Evolutionary conservation across 2,888 invertebrate species (phyloP).

Genomic region (Rugalucina vietnamica): DNA sequence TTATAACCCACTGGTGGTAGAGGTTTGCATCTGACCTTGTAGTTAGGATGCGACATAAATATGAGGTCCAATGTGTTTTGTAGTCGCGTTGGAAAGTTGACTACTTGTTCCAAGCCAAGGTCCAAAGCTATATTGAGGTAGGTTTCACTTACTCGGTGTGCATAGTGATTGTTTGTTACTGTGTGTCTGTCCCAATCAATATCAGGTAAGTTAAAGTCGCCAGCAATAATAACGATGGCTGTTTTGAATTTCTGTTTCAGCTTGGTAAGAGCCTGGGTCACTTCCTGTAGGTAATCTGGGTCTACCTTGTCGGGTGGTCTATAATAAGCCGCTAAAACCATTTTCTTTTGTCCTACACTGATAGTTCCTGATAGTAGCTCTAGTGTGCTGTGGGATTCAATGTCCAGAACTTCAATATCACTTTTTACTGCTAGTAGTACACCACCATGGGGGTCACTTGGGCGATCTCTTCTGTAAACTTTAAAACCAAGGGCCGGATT

Average conservation of each 20-base stretch:
- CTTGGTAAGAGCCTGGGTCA: too few relatives aligned
- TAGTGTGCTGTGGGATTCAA: not conserved
- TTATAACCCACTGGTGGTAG: conserved; percentile 35
- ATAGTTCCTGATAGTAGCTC: not conserved
- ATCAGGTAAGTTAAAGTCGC: too few relatives aligned
- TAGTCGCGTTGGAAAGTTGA: conserved; percentile 41
- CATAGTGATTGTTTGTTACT: too few relatives aligned
- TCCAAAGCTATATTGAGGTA: not conserved
- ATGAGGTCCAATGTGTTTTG: conserved; percentile 49
- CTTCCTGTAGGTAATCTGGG: too few relatives aligned
- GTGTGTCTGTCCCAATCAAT: too few relatives aligned
- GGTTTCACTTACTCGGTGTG: not conserved
- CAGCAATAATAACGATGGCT: too few relatives aligned
- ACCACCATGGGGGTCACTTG: conserved; percentile 35
- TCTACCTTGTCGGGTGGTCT: too few relatives aligned
- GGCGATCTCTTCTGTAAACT: conserved; percentile 28
- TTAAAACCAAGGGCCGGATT: not conserved
- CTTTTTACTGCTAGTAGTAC: conserved; percentile 17
- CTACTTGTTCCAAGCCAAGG: conserved; percentile 34
- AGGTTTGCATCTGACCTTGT: conserved; percentile 36
- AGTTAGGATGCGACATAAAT: conserved; percentile 41
- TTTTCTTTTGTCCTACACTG: conserved; percentile 4
- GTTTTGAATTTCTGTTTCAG: too few relatives aligned
- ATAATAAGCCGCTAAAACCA: not conserved
- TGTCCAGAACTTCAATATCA: not conserved